These are phyloP conservation scores for Aspidapion aeneum DNA, from an alignment of 2,888 invertebrate species.

Conservation along the genomic window DNA sequence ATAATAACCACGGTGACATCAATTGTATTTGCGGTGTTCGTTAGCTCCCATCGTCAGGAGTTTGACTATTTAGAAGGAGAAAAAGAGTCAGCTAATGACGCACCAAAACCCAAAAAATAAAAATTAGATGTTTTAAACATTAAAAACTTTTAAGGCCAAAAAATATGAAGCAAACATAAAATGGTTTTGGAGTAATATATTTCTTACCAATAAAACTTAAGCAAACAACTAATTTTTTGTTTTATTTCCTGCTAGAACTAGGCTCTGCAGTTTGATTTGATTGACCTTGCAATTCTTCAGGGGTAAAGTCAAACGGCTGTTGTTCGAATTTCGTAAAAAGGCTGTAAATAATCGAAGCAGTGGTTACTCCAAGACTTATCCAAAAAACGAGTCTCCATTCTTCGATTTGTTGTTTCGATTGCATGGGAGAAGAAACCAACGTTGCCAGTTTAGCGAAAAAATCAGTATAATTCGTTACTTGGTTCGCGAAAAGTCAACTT, in stretches of 20 bases:
- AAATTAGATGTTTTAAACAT: no score
- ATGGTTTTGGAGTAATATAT: no score
- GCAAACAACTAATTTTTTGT: no score
- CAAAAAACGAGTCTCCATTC: background rate
- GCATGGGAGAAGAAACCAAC: no score
- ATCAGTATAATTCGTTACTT: no score
- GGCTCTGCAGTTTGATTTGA: background rate
- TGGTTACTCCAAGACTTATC: background rate
- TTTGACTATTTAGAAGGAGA: slow-evolving; percentile 17
- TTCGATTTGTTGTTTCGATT: background rate
- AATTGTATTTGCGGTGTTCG: slow-evolving; percentile 58
- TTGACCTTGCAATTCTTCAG: background rate
- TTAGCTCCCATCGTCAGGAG: slow-evolving; percentile 29
- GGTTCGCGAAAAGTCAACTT: no score
- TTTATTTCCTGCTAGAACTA: background rate
- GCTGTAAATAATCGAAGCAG: background rate
- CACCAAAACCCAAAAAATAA: no score
- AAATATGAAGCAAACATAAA: no score
- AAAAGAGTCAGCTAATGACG: no score
- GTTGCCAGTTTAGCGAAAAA: no score
- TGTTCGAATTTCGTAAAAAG: background rate
- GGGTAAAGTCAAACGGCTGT: background rate
- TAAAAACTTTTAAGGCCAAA: no score
- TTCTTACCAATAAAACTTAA: no score
- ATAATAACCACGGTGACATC: slow-evolving; percentile 63